These are phyloP conservation scores for Tachina fera DNA, from an alignment of 2,888 invertebrate genomes.

Conservation along the genomic window DNA sequence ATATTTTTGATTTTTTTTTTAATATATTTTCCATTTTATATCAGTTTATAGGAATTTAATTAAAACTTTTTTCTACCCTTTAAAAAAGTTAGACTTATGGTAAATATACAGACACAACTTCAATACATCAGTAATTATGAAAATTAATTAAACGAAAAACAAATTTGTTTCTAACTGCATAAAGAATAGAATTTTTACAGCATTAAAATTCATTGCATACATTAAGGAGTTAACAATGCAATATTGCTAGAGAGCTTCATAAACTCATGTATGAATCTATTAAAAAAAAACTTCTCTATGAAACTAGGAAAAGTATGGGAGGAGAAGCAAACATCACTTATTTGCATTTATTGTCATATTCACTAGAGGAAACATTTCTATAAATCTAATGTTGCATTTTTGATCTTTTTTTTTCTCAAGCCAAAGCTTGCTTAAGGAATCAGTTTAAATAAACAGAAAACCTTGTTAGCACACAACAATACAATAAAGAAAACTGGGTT, in stretches of 20 bases:
- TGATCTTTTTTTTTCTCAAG: neutral
- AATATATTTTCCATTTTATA: too few relatives aligned
- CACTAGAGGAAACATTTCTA: conserved; percentile 19
- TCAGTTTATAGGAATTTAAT: neutral
- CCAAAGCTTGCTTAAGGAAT: conserved; percentile 19
- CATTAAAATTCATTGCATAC: conserved; percentile 32
- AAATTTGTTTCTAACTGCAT: neutral
- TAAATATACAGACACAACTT: neutral
- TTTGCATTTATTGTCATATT: conserved; percentile 22
- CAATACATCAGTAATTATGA: neutral
- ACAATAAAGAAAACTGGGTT: neutral
- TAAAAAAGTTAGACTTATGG: neutral
- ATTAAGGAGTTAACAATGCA: conserved; percentile 20
- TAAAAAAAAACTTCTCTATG: neutral
- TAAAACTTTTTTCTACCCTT: neutral
- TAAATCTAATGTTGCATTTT: neutral
- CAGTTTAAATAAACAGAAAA: conserved; percentile 15
- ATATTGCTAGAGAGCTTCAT: neutral
- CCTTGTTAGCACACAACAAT: neutral
- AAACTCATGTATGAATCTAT: conserved; percentile 9
- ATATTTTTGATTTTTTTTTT: neutral
- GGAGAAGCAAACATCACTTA: neutral
- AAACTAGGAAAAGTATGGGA: neutral
- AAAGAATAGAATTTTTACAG: neutral
- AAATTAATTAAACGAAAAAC: neutral